phyloP scores from a whole-genome alignment of 2,888 invertebrate species.

The Spodoptera littoralis region DNA sequence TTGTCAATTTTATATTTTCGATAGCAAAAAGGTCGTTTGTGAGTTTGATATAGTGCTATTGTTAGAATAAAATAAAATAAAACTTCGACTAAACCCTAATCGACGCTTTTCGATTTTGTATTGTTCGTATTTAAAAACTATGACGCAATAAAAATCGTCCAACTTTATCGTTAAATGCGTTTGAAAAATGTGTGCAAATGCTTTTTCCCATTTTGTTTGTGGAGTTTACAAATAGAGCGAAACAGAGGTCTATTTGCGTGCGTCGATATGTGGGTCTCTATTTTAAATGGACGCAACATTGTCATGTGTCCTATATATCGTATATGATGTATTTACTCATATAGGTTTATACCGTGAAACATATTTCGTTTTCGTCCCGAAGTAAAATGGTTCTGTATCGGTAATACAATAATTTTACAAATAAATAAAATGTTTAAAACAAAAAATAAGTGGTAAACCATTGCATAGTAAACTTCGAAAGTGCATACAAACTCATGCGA shows the following conservation, averaged over 20 bases:
- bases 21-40: background rate
- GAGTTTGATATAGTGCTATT: background rate
- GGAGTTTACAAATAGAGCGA: conserved; percentile 21
- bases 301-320: too few species aligned
- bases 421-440: too few species aligned
- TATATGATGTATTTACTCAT: too few species aligned
- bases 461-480: too few species aligned
- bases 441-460: too few species aligned
- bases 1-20: background rate
- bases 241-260: background rate
- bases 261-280: background rate
- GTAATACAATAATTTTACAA: too few species aligned
- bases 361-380: too few species aligned
- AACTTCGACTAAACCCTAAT: conserved; percentile 19
- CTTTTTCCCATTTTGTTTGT: conserved; percentile 15
- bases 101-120: conserved; percentile 11
- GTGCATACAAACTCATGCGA: too few species aligned
- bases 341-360: too few species aligned
- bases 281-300: background rate
- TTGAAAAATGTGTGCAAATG: conserved; percentile 30
- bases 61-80: background rate
- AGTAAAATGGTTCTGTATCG: too few species aligned
- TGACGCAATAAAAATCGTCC: conserved; percentile 13
- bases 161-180: conserved; percentile 16
- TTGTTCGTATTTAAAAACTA: conserved; percentile 6